Evolutionary conservation across 2,797 vertebrate genomes (phyloP).

Genomic region (Emydoidea blandingii): DNA sequence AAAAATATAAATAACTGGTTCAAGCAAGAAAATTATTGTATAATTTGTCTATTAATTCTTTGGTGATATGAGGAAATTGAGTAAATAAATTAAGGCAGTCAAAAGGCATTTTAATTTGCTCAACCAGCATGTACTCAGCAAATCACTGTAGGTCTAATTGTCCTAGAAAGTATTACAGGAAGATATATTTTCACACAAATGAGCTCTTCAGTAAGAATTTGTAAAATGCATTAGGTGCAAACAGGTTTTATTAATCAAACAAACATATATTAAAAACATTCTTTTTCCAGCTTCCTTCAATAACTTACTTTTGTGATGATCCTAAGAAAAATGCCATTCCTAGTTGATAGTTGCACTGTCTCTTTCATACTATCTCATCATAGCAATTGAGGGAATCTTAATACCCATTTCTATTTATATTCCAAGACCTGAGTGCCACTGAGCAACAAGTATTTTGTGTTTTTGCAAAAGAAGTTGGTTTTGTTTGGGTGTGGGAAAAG

Average conservation of each 20-base stretch:
- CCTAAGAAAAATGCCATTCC: neutral
- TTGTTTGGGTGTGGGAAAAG: neutral
- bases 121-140: conserved; percentile 6
- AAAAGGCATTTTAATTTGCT: conserved; percentile 3
- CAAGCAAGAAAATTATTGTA: neutral
- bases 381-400: neutral
- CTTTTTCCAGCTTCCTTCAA: conserved; percentile 22
- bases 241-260: neutral
- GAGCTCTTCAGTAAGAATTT: conserved; percentile 18
- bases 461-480: neutral
- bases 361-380: conserved; percentile 1
- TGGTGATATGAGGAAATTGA: neutral
- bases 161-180: conserved; percentile 45
- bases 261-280: neutral
- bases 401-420: neutral
- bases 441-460: neutral
- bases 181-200: conserved; percentile 36
- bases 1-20: neutral
- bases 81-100: conserved; percentile 25
- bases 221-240: neutral
- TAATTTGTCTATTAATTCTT: neutral
- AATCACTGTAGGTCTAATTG: conserved; percentile 47
- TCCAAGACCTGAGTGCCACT: neutral
- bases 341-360: neutral
- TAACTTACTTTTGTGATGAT: conserved; percentile 6